These are phyloP conservation scores for Sarcophaga peregrina DNA, from an alignment of 1,140 invertebrate genomes.

Conservation along the genomic window DNA sequence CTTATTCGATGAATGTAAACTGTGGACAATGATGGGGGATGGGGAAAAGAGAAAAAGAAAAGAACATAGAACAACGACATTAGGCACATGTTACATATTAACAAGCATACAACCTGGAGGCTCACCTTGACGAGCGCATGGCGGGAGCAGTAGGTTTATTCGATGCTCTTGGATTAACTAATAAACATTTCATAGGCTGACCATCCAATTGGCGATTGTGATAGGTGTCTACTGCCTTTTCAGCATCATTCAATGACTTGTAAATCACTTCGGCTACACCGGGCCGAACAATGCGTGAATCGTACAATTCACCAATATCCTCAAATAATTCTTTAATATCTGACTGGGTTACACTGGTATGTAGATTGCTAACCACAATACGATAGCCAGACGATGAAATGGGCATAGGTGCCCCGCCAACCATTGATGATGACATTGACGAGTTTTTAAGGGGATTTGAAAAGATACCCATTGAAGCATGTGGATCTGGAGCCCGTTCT, in stretches of 20 bases:
- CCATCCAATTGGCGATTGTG: conserved; percentile 91
- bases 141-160: conserved; percentile 71
- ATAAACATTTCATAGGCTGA: conserved; percentile 83
- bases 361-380: conserved; percentile 89
- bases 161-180: conserved; percentile 77
- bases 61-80: conserved; percentile 16
- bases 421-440: conserved; percentile 61
- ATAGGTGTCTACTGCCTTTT: conserved; percentile 89
- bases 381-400: conserved; percentile 73
- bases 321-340: conserved; percentile 95
- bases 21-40: not conserved
- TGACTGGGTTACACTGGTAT: conserved; percentile 84
- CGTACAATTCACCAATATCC: conserved; percentile 86
- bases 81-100: not conserved
- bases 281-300: conserved; percentile 83
- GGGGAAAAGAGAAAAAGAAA: not conserved
- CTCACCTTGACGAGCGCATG: conserved; percentile 51
- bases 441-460: conserved; percentile 66
- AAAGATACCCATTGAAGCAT: conserved; percentile 68
- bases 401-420: conserved; percentile 56
- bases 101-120: not conserved
- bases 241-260: conserved; percentile 83
- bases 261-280: conserved; percentile 92
- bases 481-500: conserved; percentile 62
- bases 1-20: conserved; percentile 42